These are phyloP conservation scores for Urocynchramus pylzowi DNA, from an alignment of 2,113 vertebrate species.

Conservation along the genomic window DNA sequence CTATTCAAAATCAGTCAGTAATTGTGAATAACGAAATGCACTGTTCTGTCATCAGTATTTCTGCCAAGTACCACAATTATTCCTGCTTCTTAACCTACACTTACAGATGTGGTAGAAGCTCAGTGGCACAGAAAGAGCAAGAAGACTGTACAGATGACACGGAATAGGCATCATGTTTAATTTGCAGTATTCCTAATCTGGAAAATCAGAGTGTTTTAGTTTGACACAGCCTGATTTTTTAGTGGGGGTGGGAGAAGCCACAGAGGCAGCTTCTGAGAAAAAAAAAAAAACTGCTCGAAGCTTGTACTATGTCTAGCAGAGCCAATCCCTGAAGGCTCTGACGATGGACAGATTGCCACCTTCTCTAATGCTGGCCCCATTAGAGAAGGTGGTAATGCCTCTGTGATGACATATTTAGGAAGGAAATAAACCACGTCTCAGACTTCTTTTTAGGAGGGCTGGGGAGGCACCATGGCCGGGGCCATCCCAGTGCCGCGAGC, in stretches of 20 bases:
- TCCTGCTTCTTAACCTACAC: not conserved
- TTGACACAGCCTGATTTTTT: not conserved
- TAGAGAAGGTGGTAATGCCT: not conserved
- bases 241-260: not conserved
- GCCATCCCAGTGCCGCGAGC: not conserved
- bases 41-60: not conserved
- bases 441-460: accelerated
- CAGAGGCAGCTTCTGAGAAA: not conserved
- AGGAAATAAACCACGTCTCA: not conserved
- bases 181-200: not conserved
- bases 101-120: not conserved
- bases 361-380: not conserved
- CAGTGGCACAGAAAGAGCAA: not conserved
- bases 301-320: not conserved
- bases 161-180: not conserved
- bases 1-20: not conserved
- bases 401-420: not conserved
- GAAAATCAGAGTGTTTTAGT: not conserved
- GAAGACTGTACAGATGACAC: not conserved
- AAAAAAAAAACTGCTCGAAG: not conserved
- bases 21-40: not conserved
- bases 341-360: too few relatives aligned
- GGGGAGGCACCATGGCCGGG: accelerated
- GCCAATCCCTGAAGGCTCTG: not conserved
- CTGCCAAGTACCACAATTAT: not conserved